Conservation (phyloP, 2,797 vertebrate genomes). For the Mastacembelus armatus region DNA sequence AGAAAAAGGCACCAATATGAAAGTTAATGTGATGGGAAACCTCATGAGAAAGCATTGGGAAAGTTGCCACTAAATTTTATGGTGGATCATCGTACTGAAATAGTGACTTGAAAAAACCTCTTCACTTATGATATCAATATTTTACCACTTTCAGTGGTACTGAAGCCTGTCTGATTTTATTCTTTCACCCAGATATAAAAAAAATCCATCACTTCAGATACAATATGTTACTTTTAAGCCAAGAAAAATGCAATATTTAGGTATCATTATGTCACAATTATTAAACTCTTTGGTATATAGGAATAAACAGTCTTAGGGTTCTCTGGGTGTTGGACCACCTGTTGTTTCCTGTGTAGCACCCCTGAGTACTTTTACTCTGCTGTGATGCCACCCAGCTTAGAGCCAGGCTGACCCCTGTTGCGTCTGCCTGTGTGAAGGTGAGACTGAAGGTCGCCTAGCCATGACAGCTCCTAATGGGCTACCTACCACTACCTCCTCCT, state of each 20-base stretch:
- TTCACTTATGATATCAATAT: too few species aligned
- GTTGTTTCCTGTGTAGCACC: constrained; percentile 42
- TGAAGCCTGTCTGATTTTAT: too few species aligned
- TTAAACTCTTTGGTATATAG: neutral
- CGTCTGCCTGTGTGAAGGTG: constrained; percentile 71
- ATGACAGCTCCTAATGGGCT: constrained; percentile 81
- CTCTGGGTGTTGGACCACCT: constrained; percentile 48
- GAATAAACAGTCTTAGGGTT: neutral
- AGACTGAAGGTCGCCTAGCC: constrained; percentile 80
- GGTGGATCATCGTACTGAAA: too few species aligned
- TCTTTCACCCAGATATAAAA: too few species aligned
- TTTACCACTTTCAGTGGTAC: too few species aligned
- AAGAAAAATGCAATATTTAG: neutral
- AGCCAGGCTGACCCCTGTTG: constrained; percentile 62
- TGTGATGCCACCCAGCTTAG: constrained; percentile 14
- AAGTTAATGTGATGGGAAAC: too few species aligned
- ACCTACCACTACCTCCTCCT: constrained; percentile 62
- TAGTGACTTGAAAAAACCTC: too few species aligned
- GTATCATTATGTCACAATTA: neutral
- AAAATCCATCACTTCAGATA: neutral
- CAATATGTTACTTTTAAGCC: neutral
- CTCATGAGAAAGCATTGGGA: too few species aligned
- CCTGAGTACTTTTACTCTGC: neutral
- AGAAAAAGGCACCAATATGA: too few species aligned
- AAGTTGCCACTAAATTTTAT: too few species aligned